A percentile compares a stretch with the other conserved stretches of the same genome.
These are phyloP conservation scores for Pangasianodon hypophthalmus DNA, from an alignment of 2,113 vertebrate species.

Conservation along the genomic window DNA sequence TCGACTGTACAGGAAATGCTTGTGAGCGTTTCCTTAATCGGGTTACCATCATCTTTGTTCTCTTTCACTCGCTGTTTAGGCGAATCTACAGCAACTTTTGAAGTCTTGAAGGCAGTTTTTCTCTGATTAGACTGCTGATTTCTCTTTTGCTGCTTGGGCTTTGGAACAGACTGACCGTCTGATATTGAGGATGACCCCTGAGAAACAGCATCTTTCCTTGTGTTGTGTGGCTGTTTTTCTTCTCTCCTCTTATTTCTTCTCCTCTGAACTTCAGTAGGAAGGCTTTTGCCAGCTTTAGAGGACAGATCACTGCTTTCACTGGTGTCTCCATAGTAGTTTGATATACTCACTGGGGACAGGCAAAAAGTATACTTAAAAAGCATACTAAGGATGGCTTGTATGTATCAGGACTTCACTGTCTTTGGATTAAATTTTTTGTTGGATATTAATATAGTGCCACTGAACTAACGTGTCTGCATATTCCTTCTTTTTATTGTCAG, in stretches of 20 bases:
- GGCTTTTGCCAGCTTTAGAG: constrained; percentile 35
- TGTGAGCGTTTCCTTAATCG: constrained; percentile 25
- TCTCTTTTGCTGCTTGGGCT: background rate
- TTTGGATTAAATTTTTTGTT: background rate
- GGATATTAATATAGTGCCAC: background rate
- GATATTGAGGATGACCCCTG: background rate
- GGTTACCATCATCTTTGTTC: background rate
- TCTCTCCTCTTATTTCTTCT: constrained; percentile 50
- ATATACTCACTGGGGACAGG: constrained; percentile 63
- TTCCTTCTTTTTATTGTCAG: background rate
- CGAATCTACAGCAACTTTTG: constrained; percentile 11
- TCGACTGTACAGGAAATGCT: background rate
- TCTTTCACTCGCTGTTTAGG: constrained; percentile 17
- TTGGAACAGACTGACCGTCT: background rate
- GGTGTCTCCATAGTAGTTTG: constrained; percentile 51
- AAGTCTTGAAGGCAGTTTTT: background rate
- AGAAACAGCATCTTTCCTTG: constrained; percentile 35
- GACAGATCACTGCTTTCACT: constrained; percentile 51
- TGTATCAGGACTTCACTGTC: background rate
- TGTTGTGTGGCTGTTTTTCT: constrained; percentile 43
- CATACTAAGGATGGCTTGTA: background rate
- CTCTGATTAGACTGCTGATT: background rate
- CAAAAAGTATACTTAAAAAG: background rate
- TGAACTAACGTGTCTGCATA: background rate
- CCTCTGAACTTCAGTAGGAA: constrained; percentile 27